Percentiles rank a stretch among this genome's conserved stretches.
phyloP scores from a whole-genome alignment of 2,113 vertebrate genomes.

The Megalops atlanticus region DNA sequence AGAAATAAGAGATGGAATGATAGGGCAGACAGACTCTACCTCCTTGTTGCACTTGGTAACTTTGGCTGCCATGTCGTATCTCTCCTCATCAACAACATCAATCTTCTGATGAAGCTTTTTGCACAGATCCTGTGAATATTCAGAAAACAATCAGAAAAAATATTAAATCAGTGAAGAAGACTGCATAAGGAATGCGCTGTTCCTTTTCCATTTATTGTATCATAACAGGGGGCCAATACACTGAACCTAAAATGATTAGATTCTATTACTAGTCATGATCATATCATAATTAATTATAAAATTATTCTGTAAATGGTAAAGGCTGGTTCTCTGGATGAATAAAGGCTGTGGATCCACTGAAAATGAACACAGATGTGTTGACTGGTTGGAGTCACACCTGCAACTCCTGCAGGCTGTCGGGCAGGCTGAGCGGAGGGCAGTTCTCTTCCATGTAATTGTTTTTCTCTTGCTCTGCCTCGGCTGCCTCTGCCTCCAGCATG shows the following conservation, averaged over 20 bases:
- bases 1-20: neutral
- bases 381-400: constrained; percentile 65
- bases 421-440: constrained; percentile 71
- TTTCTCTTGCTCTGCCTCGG: constrained; percentile 71
- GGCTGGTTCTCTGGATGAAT: neutral
- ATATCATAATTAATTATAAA: neutral
- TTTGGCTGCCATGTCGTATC: constrained; percentile 84
- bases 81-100: constrained; percentile 87
- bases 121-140: constrained; percentile 87
- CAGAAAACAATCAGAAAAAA: neutral
- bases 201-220: neutral
- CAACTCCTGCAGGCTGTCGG: constrained; percentile 74
- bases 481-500: constrained; percentile 79
- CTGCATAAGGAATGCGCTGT: neutral
- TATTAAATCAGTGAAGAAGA: neutral
- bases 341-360: neutral
- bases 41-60: constrained; percentile 85
- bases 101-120: constrained; percentile 82
- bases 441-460: constrained; percentile 78
- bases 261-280: neutral
- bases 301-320: neutral
- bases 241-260: neutral
- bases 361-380: neutral
- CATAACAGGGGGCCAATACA: neutral
- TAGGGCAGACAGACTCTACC: constrained; percentile 64